A percentile compares a stretch with the other conserved stretches of the same genome.
Conservation (phyloP, 1,140 invertebrate genomes). For the Drosophila lini region DNA sequence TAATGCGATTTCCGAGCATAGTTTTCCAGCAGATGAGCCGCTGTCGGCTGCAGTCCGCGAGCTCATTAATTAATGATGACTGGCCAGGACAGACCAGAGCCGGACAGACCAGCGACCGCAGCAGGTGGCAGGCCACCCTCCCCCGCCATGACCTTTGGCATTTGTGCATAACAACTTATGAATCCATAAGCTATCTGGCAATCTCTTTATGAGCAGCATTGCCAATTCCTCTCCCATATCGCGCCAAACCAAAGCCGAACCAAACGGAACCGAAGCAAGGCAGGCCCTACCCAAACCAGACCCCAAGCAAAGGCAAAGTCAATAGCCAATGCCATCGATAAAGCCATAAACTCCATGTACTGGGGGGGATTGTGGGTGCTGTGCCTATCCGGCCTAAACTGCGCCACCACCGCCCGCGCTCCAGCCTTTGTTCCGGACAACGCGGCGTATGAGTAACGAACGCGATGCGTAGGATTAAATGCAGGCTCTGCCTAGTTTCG, state of each 20-base stretch:
- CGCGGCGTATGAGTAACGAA: slow-evolving; percentile 70
- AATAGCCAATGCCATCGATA: slow-evolving; percentile 82
- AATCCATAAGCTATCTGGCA: slow-evolving; percentile 70
- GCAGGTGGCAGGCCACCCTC: slow-evolving; percentile 15
- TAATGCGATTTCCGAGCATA: slow-evolving; percentile 20
- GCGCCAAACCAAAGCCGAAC: slow-evolving; percentile 14
- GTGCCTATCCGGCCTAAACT: slow-evolving; percentile 58
- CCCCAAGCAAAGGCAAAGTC: slow-evolving; percentile 64
- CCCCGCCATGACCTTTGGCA: slow-evolving; percentile 46
- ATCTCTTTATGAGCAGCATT: slow-evolving; percentile 56
- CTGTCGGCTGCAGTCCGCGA: slow-evolving; percentile 22
- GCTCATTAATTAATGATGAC: slow-evolving; percentile 69
- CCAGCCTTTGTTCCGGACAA: slow-evolving; percentile 14
- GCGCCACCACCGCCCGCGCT: slow-evolving; percentile 9
- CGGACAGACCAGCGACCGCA: slow-evolving; percentile 41
- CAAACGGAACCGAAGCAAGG: slow-evolving; percentile 24
- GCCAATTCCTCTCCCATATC: slow-evolving; percentile 25
- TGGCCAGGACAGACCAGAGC: slow-evolving; percentile 14
- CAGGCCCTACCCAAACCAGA: slow-evolving; percentile 36
- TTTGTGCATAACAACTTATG: slow-evolving; percentile 69
- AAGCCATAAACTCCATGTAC: slow-evolving; percentile 63
- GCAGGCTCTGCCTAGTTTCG: slow-evolving; percentile 61
- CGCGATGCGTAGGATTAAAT: slow-evolving; percentile 70
- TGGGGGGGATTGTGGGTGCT: slow-evolving; percentile 29
- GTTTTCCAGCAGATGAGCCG: slow-evolving; percentile 2